Evolutionary conservation across 2,888 invertebrate genomes (phyloP), one percentile per base, ranked within the genome.

Genomic region (Habroteleia sp.): DNA sequence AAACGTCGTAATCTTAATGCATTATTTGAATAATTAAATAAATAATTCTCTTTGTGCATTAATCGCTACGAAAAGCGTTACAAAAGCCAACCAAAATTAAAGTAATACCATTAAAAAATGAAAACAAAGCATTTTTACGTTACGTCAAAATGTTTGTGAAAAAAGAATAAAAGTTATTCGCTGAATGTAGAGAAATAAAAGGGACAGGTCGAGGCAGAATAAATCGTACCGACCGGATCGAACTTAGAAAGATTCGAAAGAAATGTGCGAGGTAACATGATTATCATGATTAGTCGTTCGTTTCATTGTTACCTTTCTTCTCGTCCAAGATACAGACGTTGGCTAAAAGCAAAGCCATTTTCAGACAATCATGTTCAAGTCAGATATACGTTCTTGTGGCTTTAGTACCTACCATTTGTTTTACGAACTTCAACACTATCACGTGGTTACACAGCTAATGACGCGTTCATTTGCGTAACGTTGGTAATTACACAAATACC

Each of bases 331-430:
- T 81, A 85, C 81, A 82, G 83, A 83, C 84, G 85, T 85, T 77
- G 85, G 86, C 87, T 88, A 83, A 80, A 88, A 87, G 86, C 86
- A 87, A 85, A 86, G 85, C 87, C 85, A 84, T 83, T 84, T 84
- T 81, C 84, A 80, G 82, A 83, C 81, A 82, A 79, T 87, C 87
- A 85, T 82, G 78, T 84, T 80, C 79, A 77, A 80, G 62, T 56
- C 54, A 69, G 33, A 37, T 46, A 37, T 66, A 75, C 74, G 79
- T 77, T 66, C 58, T 46, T 48, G 58, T 50, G 63, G 42, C 65
- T 78, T 66, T 48, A 44, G 50, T 79, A 76, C 74, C 76, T 76
- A 76, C 74, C 74, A 73, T 75, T 75, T 46, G 39, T 58, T 77
- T 46, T 31, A 39, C 52, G 29, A 35, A 52, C 54, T 62, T 76